A percentile compares a stretch with the other conserved stretches of the same genome.
phyloP scores from a whole-genome alignment of 1,140 invertebrate genomes.

The Mercenaria mercenaria region DNA sequence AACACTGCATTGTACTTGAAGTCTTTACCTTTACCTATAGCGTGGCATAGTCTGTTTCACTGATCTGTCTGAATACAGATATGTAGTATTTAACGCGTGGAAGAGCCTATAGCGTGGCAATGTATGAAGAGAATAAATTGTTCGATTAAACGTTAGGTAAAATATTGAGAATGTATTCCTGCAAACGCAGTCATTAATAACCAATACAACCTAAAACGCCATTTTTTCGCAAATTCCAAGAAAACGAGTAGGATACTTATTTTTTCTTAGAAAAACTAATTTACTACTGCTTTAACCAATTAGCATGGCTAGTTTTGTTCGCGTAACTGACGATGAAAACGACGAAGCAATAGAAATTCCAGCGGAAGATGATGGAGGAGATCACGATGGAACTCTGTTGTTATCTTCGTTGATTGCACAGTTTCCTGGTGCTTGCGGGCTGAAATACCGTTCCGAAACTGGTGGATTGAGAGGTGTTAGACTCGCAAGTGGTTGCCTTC shows the following conservation, averaged over 20 bases:
- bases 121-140: too few species aligned
- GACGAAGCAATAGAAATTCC: constrained; percentile 97
- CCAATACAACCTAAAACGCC: background rate
- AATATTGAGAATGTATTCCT: too few species aligned
- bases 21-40: too few species aligned
- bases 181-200: too few species aligned
- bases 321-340: constrained; percentile 92
- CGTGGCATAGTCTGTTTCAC: too few species aligned
- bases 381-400: constrained; percentile 92
- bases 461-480: constrained; percentile 93
- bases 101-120: too few species aligned
- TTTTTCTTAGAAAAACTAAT: background rate
- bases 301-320: constrained; percentile 76
- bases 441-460: constrained; percentile 92
- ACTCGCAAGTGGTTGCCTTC: constrained; percentile 93
- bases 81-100: too few species aligned
- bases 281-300: background rate
- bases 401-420: constrained; percentile 95
- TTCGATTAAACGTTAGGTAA: too few species aligned
- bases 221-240: background rate
- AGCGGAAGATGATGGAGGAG: constrained; percentile 88
- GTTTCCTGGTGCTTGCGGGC: constrained; percentile 96
- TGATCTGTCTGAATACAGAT: too few species aligned
- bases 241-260: background rate
- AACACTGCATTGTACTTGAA: too few species aligned